Evolutionary conservation across 2,888 invertebrate species (phyloP).

Genomic region (Mylabris sibirica): DNA sequence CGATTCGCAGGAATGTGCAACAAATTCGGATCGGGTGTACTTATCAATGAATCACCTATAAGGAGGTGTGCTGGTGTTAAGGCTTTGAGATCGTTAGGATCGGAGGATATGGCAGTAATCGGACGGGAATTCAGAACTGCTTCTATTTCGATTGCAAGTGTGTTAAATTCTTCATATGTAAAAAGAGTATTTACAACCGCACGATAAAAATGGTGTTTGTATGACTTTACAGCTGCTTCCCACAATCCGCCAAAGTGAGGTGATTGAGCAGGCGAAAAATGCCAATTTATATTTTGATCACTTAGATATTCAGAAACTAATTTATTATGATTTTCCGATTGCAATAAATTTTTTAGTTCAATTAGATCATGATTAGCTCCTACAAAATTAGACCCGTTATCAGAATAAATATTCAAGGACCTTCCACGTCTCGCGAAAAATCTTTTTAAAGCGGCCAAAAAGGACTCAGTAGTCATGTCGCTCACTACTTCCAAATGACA

Average conservation of each 20-base stretch:
- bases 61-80: background rate
- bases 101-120: conserved; percentile 40
- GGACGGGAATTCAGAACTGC: conserved; percentile 47
- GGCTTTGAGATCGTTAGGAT: conserved; percentile 42
- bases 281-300: background rate
- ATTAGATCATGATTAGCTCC: background rate
- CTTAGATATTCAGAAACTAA: too few species aligned
- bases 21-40: background rate
- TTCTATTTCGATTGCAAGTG: background rate
- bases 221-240: background rate
- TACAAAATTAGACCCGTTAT: background rate
- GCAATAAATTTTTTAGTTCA: background rate
- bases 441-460: background rate
- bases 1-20: background rate
- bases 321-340: too few species aligned
- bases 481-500: background rate
- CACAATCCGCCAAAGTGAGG: background rate
- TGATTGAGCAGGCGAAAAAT: background rate
- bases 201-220: background rate
- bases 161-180: background rate
- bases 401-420: background rate
- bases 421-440: background rate
- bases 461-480: background rate
- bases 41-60: background rate
- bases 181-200: background rate